phyloP scores from a whole-genome alignment of 2,113 vertebrate species.

The Brachionichthys hirsutus region DNA sequence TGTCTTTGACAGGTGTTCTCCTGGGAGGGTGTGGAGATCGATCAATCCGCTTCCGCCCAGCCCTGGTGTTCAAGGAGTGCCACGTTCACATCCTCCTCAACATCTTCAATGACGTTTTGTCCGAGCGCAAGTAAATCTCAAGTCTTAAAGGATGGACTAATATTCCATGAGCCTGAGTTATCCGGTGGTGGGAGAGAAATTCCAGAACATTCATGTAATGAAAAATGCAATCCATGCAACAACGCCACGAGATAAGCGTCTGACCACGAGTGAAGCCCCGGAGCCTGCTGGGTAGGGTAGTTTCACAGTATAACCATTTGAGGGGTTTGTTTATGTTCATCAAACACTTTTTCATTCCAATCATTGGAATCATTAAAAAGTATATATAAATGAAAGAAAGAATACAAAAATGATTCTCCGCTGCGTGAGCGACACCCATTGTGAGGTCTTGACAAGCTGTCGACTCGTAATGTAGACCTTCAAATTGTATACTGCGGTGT shows the following conservation, averaged over 20 bases:
- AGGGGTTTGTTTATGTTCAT: too few species aligned
- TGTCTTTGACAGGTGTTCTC: conserved; percentile 81
- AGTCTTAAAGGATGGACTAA: not conserved
- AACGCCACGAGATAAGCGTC: not conserved
- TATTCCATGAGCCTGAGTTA: not conserved
- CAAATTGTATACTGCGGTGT: too few species aligned
- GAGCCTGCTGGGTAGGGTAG: too few species aligned
- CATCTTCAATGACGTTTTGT: conserved; percentile 91
- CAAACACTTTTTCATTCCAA: too few species aligned
- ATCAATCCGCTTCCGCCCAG: conserved; percentile 92
- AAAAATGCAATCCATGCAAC: conserved; percentile 29
- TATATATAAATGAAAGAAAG: too few species aligned
- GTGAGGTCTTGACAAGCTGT: too few species aligned
- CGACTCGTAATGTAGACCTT: too few species aligned
- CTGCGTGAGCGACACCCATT: too few species aligned
- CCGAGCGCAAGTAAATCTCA: conserved; percentile 82
- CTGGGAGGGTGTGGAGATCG: conserved; percentile 90
- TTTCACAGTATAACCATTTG: too few species aligned
- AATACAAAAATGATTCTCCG: too few species aligned
- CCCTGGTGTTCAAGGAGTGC: conserved; percentile 91
- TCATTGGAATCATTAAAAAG: too few species aligned
- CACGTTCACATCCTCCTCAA: conserved; percentile 93
- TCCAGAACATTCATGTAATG: too few species aligned
- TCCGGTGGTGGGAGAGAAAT: not conserved
- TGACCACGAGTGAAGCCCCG: not conserved